Percentiles rank a stretch among this genome's conserved stretches.
Evolutionary conservation across 2,888 invertebrate genomes (phyloP).

Genomic region (Punctoribates punctum): DNA sequence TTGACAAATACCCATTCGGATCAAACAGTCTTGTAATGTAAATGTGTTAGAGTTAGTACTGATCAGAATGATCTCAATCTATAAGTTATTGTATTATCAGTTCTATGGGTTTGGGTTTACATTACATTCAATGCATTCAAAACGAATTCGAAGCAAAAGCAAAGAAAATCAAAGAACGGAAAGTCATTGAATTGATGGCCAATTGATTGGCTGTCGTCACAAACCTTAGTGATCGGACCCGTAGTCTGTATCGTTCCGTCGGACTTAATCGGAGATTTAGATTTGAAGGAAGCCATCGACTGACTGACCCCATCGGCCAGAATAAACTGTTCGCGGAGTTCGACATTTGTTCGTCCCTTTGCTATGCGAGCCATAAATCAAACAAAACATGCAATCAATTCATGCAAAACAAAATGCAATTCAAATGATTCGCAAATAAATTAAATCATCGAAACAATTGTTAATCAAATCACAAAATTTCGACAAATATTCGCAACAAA

Average conservation of each 20-base stretch:
- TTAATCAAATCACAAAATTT: conserved; percentile 11
- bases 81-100: neutral
- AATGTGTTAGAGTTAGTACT: conserved; percentile 13
- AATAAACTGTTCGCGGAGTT: conserved; percentile 98
- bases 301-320: conserved; percentile 97
- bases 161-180: conserved; percentile 25
- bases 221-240: conserved; percentile 95
- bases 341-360: conserved; percentile 99
- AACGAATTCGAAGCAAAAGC: conserved; percentile 23
- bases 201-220: conserved; percentile 42
- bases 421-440: neutral
- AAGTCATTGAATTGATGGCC: neutral
- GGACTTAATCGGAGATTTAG: conserved; percentile 62
- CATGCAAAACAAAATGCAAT: conserved; percentile 28
- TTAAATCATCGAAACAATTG: neutral
- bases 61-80: neutral
- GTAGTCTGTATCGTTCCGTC: conserved; percentile 58
- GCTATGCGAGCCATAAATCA: conserved; percentile 61
- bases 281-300: conserved; percentile 97
- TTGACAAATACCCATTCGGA: conserved; percentile 33
- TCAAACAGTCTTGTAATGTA: conserved; percentile 33
- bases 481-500: conserved; percentile 41
- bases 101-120: neutral
- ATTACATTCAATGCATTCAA: neutral
- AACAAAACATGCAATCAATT: conserved; percentile 37